Evolutionary conservation across 2,113 vertebrate species (phyloP).

Genomic region (Camelus bactrianus): DNA sequence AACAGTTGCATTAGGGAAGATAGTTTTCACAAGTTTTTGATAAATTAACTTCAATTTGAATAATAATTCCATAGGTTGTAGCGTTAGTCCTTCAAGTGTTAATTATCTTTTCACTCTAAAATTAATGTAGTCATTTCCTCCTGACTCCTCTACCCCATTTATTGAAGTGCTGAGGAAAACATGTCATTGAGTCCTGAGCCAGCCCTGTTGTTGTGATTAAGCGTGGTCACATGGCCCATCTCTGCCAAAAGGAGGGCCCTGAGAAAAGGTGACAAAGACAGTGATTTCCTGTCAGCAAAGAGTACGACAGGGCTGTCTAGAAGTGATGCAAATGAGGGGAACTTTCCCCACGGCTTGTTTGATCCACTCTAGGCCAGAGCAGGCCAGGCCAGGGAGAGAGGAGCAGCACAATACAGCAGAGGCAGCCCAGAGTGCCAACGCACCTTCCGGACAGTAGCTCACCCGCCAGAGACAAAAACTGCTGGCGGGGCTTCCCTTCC

Average conservation of each 20-base stretch:
- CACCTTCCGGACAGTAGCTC: conserved; percentile 81
- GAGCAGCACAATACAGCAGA: conserved; percentile 78
- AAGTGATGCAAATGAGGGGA: conserved; percentile 93
- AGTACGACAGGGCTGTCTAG: conserved; percentile 92
- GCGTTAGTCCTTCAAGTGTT: conserved; percentile 87
- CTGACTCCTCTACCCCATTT: conserved; percentile 88
- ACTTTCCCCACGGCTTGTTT: conserved; percentile 91
- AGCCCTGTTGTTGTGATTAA: conserved; percentile 91
- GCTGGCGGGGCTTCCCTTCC: conserved; percentile 53
- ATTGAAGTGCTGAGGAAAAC: conserved; percentile 89
- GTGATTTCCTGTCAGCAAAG: conserved; percentile 93
- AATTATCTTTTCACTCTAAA: conserved; percentile 90
- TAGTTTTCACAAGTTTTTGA: conserved; percentile 84
- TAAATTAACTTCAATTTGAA: conserved; percentile 88
- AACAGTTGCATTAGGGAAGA: conserved; percentile 72
- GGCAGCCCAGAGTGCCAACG: conserved; percentile 80
- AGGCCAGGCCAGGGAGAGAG: conserved; percentile 78
- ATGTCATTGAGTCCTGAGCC: conserved; percentile 90
- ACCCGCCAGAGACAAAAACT: conserved; percentile 73
- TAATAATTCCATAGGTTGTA: conserved; percentile 88
- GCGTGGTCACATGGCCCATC: conserved; percentile 91
- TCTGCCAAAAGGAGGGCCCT: conserved; percentile 91
- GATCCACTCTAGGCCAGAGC: conserved; percentile 89
- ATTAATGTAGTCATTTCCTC: conserved; percentile 90
- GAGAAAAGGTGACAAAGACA: conserved; percentile 94